A percentile compares a stretch with the other conserved stretches of the same genome.
Evolutionary conservation across 2,888 invertebrate genomes (phyloP).

Genomic region (Camptogramma bilineatum): DNA sequence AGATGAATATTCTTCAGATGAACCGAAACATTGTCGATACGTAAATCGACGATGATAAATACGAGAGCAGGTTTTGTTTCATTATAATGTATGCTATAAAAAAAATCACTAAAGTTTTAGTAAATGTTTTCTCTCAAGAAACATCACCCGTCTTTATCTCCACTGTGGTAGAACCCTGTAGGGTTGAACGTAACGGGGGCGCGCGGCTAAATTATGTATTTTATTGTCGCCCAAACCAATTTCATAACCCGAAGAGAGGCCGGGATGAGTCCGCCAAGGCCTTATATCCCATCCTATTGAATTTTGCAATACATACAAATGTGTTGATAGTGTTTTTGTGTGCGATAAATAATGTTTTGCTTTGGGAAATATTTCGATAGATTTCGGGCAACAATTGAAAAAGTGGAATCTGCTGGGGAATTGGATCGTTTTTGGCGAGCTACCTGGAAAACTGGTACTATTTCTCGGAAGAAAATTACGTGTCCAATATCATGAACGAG

Average conservation of each 20-base stretch:
- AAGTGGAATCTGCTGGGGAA: slow-evolving; percentile 19
- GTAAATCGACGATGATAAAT: no score
- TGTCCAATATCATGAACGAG: background rate
- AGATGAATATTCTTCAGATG: no score
- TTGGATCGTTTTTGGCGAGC: background rate
- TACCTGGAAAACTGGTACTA: background rate
- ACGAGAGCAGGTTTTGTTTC: no score
- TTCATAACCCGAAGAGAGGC: slow-evolving; percentile 73
- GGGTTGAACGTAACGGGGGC: slow-evolving; percentile 49
- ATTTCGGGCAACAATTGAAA: slow-evolving; percentile 41
- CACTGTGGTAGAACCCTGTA: slow-evolving; percentile 35
- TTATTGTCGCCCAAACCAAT: slow-evolving; percentile 75
- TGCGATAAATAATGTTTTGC: slow-evolving; percentile 51
- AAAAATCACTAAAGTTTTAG: no score
- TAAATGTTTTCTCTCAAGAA: background rate
- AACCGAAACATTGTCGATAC: no score
- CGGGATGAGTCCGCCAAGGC: slow-evolving; percentile 60
- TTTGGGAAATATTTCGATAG: slow-evolving; percentile 40
- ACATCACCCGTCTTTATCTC: slow-evolving; percentile 6
- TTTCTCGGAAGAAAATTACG: background rate
- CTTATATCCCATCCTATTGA: slow-evolving; percentile 66
- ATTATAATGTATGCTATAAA: no score
- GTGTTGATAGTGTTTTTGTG: slow-evolving; percentile 58
- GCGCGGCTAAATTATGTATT: slow-evolving; percentile 75
- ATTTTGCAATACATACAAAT: slow-evolving; percentile 76